A percentile compares a stretch with the other conserved stretches of the same genome.
Conservation (phyloP, 2,888 invertebrate species). For the Seladonia tumulorum region DNA sequence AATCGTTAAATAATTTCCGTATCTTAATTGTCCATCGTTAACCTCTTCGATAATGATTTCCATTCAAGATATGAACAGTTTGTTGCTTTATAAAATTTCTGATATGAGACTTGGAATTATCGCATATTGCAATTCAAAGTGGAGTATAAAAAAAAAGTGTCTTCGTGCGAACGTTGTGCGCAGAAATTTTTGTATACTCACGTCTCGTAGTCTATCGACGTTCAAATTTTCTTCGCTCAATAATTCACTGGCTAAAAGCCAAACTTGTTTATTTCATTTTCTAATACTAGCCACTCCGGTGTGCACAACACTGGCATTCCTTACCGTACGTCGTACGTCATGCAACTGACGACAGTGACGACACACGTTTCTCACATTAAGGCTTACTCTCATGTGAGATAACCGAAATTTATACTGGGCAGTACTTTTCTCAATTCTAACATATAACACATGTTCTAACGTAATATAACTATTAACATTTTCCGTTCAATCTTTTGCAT, state of each 20-base stretch:
- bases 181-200: constrained; percentile 39
- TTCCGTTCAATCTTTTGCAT: too few species aligned
- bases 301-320: not conserved
- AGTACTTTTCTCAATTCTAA: not conserved
- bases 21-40: not conserved
- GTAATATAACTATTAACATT: not conserved
- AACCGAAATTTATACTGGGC: not conserved
- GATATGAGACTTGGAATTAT: not conserved
- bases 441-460: not conserved
- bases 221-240: constrained; percentile 28
- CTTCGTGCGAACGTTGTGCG: not conserved
- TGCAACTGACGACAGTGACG: constrained; percentile 29
- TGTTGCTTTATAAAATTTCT: not conserved
- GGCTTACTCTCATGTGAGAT: constrained; percentile 21
- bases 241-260: constrained; percentile 43
- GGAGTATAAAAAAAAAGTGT: not conserved
- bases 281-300: constrained; percentile 3
- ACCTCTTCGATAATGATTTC: not conserved
- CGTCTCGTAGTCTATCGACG: constrained; percentile 45
- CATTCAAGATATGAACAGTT: not conserved
- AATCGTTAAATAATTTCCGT: not conserved
- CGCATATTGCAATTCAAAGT: not conserved
- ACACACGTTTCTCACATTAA: constrained; percentile 14
- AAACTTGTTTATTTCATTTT: constrained; percentile 47
- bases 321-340: constrained; percentile 35